Evolutionary conservation across 2,888 invertebrate species (phyloP).

Genomic region (Caradrina clavipalpis): DNA sequence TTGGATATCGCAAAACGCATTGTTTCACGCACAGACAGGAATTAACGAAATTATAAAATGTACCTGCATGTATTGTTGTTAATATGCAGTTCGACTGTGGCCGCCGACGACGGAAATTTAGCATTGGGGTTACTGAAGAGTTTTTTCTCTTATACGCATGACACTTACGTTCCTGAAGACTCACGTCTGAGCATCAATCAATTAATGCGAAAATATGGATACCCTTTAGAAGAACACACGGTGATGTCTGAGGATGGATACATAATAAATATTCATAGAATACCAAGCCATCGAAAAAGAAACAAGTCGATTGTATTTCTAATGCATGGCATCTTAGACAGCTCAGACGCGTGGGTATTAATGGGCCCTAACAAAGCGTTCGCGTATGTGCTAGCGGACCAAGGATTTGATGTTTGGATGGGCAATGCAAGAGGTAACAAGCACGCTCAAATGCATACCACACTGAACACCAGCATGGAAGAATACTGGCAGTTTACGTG

Average conservation of each 20-base stretch:
- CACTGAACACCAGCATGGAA: slow-evolving; percentile 58
- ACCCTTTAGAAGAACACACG: slow-evolving; percentile 74
- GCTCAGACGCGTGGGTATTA: slow-evolving; percentile 77
- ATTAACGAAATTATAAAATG: slow-evolving; percentile 39
- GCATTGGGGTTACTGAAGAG: slow-evolving; percentile 49
- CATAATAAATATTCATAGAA: slow-evolving; percentile 78
- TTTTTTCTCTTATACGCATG: slow-evolving; percentile 34
- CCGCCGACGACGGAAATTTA: slow-evolving; percentile 24
- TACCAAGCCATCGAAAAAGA: slow-evolving; percentile 63
- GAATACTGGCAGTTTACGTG: slow-evolving; percentile 91
- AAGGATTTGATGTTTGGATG: slow-evolving; percentile 95
- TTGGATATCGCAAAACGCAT: slow-evolving; percentile 33
- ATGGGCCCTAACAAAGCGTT: slow-evolving; percentile 91
- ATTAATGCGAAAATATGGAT: slow-evolving; percentile 74
- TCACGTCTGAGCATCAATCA: slow-evolving; percentile 72
- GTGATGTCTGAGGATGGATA: slow-evolving; percentile 81
- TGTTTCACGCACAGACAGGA: slow-evolving; percentile 26
- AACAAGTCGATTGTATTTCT: slow-evolving; percentile 90
- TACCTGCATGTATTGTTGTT: slow-evolving; percentile 35
- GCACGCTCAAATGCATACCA: slow-evolving; percentile 74
- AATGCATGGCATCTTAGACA: slow-evolving; percentile 94
- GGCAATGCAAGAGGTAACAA: slow-evolving; percentile 96
- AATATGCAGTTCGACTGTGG: slow-evolving; percentile 42
- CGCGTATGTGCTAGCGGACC: slow-evolving; percentile 92
- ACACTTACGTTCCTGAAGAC: slow-evolving; percentile 65